Conservation (phyloP, 1,140 invertebrate genomes). For the Hyles vespertilio region DNA sequence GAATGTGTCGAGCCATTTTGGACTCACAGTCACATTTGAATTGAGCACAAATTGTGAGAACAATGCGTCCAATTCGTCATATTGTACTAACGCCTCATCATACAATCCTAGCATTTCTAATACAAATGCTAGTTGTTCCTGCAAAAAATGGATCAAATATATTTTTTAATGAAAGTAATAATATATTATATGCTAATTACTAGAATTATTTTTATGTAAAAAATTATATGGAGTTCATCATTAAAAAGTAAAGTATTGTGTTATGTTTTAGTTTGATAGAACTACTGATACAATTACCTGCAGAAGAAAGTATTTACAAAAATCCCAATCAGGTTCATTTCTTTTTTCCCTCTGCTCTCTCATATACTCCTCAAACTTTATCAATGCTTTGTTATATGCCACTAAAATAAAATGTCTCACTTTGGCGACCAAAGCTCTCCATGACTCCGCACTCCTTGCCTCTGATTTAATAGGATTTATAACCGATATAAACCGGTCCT, state of each 20-base stretch:
- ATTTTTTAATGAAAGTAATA: not conserved
- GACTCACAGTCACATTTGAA: constrained; percentile 88
- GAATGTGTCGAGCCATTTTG: constrained; percentile 88
- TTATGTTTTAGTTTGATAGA: not conserved
- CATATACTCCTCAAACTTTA: constrained; percentile 94
- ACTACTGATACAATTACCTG: too few relatives aligned
- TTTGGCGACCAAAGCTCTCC: constrained; percentile 88
- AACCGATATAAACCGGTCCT: constrained; percentile 90
- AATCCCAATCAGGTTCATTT: constrained; percentile 94
- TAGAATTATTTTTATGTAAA: not conserved
- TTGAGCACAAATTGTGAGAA: constrained; percentile 98
- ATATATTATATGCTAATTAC: not conserved
- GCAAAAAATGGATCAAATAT: constrained; percentile 38
- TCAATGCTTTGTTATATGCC: constrained; percentile 90
- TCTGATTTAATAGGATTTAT: constrained; percentile 94
- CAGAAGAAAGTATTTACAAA: constrained; percentile 94
- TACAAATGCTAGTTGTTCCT: constrained; percentile 97
- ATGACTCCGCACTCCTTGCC: constrained; percentile 91
- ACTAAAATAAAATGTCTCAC: constrained; percentile 89
- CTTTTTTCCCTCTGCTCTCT: constrained; percentile 91
- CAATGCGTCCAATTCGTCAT: constrained; percentile 97
- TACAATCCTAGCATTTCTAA: constrained; percentile 95
- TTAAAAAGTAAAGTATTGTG: not conserved
- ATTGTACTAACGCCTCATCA: constrained; percentile 96
- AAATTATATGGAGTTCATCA: not conserved